Conservation (phyloP, 2,113 vertebrate genomes). For the Fulica atra region DNA sequence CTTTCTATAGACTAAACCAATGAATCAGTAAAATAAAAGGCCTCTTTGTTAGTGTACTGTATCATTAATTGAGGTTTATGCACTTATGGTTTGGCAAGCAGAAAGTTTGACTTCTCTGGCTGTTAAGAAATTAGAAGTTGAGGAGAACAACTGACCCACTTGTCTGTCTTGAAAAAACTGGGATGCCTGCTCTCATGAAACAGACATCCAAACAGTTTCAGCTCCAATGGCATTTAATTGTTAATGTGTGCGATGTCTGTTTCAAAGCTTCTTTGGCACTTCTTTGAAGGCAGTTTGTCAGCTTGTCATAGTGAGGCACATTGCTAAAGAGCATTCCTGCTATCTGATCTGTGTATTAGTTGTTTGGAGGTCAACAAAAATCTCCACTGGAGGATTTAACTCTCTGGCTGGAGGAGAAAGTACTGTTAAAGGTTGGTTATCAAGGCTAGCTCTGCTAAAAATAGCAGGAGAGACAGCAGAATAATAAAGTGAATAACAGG, state of each 20-base stretch:
- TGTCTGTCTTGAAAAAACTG: neutral
- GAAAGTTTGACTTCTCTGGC: neutral
- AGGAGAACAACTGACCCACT: constrained; percentile 34
- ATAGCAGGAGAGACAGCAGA: constrained; percentile 20
- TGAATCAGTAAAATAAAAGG: constrained; percentile 22
- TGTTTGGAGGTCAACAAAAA: constrained; percentile 40
- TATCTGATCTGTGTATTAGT: neutral
- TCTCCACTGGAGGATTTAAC: neutral
- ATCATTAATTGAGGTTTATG: constrained; percentile 29
- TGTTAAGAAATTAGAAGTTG: constrained; percentile 26
- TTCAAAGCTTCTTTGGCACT: constrained; percentile 17
- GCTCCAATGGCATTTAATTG: neutral
- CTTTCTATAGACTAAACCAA: constrained; percentile 50
- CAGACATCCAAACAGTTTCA: constrained; percentile 3
- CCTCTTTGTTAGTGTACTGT: neutral
- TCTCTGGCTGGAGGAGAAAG: constrained; percentile 29
- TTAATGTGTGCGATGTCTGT: neutral
- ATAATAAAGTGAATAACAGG: constrained; percentile 44
- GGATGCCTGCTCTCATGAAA: neutral
- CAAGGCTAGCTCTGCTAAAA: constrained; percentile 2
- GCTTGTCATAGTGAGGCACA: neutral
- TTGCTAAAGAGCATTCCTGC: constrained; percentile 3
- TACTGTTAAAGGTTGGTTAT: constrained; percentile 34
- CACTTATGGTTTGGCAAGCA: neutral
- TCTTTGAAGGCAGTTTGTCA: constrained; percentile 3